These are phyloP conservation scores for mouse (Mus musculus) DNA, from an alignment of 2,113 vertebrate genomes.

Conservation along the genomic window GRCm39 chr9:67992501-67993000, in stretches of 20 bases:
- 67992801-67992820: constrained; percentile 75
- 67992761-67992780: constrained; percentile 79
- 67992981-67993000: constrained; percentile 47
- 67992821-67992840: constrained; percentile 49
- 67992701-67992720: constrained; percentile 75
- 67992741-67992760: constrained; percentile 76
- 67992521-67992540: constrained; percentile 64
- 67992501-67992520: constrained; percentile 63
- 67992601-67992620: constrained; percentile 76
- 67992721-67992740: constrained; percentile 54
- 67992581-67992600: constrained; percentile 66
- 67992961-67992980: constrained; percentile 66
- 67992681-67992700: constrained; percentile 77
- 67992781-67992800: constrained; percentile 79
- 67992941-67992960: constrained; percentile 72
- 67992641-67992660: constrained; percentile 54
- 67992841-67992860: constrained; percentile 38
- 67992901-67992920: constrained; percentile 44
- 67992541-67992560: constrained; percentile 74
- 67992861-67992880: constrained; percentile 52
- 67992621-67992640: constrained; percentile 32
- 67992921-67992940: constrained; percentile 62
- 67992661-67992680: constrained; percentile 70
- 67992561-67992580: constrained; percentile 70
- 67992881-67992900: constrained; percentile 42